Conservation (phyloP, 2,888 invertebrate genomes). For the Drosophila subquinaria region DNA sequence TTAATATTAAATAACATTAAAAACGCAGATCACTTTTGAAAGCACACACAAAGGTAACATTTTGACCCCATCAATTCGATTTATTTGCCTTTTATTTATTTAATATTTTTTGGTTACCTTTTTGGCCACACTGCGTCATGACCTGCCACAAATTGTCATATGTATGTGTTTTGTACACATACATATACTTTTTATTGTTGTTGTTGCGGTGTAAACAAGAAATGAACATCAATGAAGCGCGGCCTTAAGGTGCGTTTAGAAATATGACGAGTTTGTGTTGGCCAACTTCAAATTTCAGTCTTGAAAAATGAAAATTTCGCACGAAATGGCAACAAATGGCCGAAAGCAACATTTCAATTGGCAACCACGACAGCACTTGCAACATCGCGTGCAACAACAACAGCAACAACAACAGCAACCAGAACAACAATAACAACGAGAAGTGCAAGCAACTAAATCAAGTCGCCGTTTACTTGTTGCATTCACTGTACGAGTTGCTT, state of each 20-base stretch:
- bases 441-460: constrained; percentile 50
- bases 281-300: constrained; percentile 29
- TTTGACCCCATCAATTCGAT: background rate
- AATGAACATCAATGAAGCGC: constrained; percentile 40
- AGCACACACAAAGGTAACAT: background rate
- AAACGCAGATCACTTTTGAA: too few species aligned
- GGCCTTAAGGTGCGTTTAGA: constrained; percentile 21
- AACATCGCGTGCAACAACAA: constrained; percentile 38
- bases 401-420: constrained; percentile 3
- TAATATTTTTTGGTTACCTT: background rate
- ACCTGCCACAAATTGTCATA: constrained; percentile 35
- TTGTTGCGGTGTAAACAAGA: constrained; percentile 51
- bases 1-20: too few species aligned
- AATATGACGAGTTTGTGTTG: background rate
- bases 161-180: background rate
- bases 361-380: constrained; percentile 47
- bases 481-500: constrained; percentile 51
- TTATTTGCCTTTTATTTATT: background rate
- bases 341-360: constrained; percentile 43
- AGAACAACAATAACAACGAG: constrained; percentile 15
- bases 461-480: constrained; percentile 38
- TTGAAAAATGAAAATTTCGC: constrained; percentile 52
- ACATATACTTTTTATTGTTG: background rate
- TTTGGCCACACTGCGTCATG: constrained; percentile 7
- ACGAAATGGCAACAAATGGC: constrained; percentile 65